Evolutionary conservation across 2,888 invertebrate genomes (phyloP).

Genomic region (Agrotis puta): DNA sequence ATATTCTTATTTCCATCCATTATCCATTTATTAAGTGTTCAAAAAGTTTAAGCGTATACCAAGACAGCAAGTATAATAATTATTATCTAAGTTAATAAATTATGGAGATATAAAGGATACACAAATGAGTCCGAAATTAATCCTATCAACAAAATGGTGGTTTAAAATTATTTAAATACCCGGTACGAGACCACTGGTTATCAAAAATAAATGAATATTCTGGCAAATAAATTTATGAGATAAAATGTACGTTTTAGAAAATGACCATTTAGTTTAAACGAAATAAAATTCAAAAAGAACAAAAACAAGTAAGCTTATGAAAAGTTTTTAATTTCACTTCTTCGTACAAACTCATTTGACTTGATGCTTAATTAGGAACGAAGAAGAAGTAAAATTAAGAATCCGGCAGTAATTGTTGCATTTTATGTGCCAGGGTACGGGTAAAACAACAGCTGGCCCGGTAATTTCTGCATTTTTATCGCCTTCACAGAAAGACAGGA

Average conservation of each 20-base stretch:
- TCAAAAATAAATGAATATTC: background rate
- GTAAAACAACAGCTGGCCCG: background rate
- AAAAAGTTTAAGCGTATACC: no score
- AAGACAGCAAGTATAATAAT: no score
- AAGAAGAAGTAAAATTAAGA: background rate
- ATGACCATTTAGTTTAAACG: background rate
- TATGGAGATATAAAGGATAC: background rate
- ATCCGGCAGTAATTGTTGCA: background rate
- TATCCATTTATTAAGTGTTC: no score
- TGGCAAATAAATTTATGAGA: background rate
- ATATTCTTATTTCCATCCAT: no score
- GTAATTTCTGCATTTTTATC: background rate
- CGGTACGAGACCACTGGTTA: background rate
- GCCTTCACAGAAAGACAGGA: background rate
- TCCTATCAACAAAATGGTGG: background rate
- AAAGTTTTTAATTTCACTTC: no score
- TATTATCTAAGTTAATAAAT: background rate
- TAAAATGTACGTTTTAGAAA: background rate
- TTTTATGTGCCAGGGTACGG: background rate
- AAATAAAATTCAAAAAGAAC: no score
- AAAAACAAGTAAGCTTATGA: no score
- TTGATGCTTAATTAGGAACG: background rate
- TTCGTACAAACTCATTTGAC: background rate
- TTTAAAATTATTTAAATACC: background rate
- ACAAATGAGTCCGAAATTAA: constrained; percentile 3